Evolutionary conservation across 2,113 vertebrate genomes (phyloP).

Genomic region (Ceyx margarethae): DNA sequence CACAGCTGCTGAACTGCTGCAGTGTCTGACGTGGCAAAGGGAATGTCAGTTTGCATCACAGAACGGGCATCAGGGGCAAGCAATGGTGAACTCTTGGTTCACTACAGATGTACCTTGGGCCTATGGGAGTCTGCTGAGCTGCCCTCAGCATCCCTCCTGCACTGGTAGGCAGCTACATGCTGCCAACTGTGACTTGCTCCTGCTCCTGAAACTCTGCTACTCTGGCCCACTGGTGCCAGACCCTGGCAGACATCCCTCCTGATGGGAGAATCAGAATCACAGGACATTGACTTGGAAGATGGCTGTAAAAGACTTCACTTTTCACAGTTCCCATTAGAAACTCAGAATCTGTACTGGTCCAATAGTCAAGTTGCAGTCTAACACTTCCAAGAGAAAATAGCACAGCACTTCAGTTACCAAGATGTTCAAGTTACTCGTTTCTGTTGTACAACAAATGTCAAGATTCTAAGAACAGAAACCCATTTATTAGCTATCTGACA

Average conservation of each 20-base stretch:
- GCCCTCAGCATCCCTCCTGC: not conserved
- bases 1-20: not conserved
- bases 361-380: not conserved
- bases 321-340: not conserved
- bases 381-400: not conserved
- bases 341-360: not conserved
- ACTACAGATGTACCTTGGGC: not conserved
- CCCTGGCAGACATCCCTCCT: not conserved
- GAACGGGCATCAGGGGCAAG: not conserved
- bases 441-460: not conserved
- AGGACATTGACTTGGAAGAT: not conserved
- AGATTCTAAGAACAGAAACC: not conserved
- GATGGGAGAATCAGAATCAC: not conserved
- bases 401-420: not conserved
- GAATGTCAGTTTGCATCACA: not conserved
- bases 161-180: not conserved
- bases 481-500: conserved; percentile 41
- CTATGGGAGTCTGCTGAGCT: not conserved
- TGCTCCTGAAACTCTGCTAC: not conserved
- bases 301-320: not conserved
- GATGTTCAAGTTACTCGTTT: not conserved
- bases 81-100: rapidly evolving
- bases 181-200: not conserved
- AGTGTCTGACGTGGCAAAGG: not conserved
- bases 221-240: not conserved